phyloP scores from a whole-genome alignment of 2,888 invertebrate species.

The Tetrapedia diversipes region DNA sequence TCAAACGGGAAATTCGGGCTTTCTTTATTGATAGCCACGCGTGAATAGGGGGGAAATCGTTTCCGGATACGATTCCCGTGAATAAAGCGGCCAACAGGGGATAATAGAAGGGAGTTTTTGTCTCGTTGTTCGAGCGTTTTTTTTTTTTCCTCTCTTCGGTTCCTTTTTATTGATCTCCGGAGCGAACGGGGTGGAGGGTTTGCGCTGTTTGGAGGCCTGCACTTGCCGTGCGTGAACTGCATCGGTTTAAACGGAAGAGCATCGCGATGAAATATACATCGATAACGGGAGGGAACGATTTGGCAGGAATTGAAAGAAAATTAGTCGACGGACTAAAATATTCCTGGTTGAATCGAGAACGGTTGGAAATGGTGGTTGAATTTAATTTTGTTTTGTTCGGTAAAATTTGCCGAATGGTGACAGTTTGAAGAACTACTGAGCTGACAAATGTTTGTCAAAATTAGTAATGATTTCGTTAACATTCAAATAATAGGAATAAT shows the following conservation, averaged over 20 bases:
- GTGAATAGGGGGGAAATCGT: conserved; percentile 46
- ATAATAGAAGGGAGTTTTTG: conserved; percentile 35
- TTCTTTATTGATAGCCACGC: conserved; percentile 51
- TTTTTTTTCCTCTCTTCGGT: background rate
- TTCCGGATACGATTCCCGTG: conserved; percentile 54
- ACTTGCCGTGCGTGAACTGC: background rate
- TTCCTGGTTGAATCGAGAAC: no score
- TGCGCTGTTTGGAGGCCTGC: background rate
- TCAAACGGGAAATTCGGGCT: conserved; percentile 54
- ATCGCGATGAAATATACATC: background rate
- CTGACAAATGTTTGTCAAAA: background rate
- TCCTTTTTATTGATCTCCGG: conserved; percentile 4
- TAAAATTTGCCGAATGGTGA: no score
- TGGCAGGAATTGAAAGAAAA: background rate
- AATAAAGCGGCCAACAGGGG: conserved; percentile 35
- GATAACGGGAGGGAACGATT: background rate
- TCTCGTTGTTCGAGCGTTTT: conserved; percentile 14
- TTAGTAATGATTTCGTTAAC: background rate
- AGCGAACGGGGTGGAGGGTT: background rate
- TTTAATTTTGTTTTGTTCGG: no score
- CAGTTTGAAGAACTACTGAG: no score
- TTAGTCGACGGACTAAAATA: no score
- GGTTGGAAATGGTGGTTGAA: no score
- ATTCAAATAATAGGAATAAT: background rate
- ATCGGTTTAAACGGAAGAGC: no score